phyloP scores from a whole-genome alignment of 2,888 invertebrate genomes.

The Thelaira solivaga region DNA sequence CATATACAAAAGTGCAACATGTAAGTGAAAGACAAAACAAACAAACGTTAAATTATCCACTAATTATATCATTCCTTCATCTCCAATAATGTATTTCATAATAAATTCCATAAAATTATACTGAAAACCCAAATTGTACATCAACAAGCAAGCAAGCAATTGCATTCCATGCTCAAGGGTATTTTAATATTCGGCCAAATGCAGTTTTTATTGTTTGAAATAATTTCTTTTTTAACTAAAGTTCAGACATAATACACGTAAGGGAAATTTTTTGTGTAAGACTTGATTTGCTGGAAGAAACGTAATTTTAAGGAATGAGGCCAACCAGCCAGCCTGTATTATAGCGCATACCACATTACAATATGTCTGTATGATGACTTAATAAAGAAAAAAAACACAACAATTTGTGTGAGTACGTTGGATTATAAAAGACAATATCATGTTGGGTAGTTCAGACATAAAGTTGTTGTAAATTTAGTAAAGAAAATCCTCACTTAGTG shows the following conservation, averaged over 20 bases:
- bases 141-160: not conserved
- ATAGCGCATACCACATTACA: slow-evolving; percentile 39
- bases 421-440: slow-evolving; percentile 34
- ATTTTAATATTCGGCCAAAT: slow-evolving; percentile 22
- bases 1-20: no score
- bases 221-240: slow-evolving; percentile 27
- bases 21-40: no score
- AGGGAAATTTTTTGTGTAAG: slow-evolving; percentile 17
- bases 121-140: not conserved
- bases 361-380: slow-evolving; percentile 25
- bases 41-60: no score
- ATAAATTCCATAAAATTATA: slow-evolving; percentile 12
- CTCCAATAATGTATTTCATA: not conserved
- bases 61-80: not conserved
- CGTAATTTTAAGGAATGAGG: not conserved
- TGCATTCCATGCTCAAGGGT: not conserved
- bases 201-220: slow-evolving; percentile 15
- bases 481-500: no score
- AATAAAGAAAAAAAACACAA: not conserved
- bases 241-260: not conserved
- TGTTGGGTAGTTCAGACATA: not conserved
- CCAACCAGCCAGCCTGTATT: not conserved
- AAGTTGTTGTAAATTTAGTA: slow-evolving; percentile 1
- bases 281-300: slow-evolving; percentile 25
- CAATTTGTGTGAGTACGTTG: slow-evolving; percentile 18